Base-by-base conservation (phyloP, 2,888 invertebrate genomes). In the Electrophaes corylata region DNA sequence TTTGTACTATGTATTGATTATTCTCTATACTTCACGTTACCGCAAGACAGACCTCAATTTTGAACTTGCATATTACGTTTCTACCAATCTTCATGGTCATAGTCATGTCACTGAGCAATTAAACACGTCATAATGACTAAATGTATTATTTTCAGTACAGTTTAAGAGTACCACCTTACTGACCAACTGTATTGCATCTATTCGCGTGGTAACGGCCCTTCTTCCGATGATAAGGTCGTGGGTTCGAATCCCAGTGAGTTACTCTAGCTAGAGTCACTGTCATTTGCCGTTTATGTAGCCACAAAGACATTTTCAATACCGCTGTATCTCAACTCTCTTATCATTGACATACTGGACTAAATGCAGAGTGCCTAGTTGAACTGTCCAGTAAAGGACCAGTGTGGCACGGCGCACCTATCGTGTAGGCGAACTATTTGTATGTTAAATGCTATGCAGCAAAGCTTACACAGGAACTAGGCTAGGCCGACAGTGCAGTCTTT, bases 391-490 rank as follows among this genome's bases (percentile, higher is more conserved):
- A 37, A 16, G 8, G 16, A 16, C 16, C 10, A 16, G 37, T 37
- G 37, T 37, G 37, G 12, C 35, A 29, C 26, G 26, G 10, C 26
- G 26, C 5, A 29, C 10, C 1, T 2, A 10, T 10, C 26, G 26
- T 10, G 26, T 10, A 29, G 5, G 26, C 16, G 19, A 14, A 33
- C 14, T 37, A 37, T 37, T 19, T 37, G 4, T 35, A 33, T 35
- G 35, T 29, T 46, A 47, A 54, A 55, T 11, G 55, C 6, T 19
- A 23, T 47, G 41, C 47, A 48, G 41, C 33, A 26, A 16, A 35
- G 48, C 39, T 33, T 23, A 31, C 20, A 39, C 55, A 59, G 58
- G 54, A 54, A 46, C 54, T 59, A 46, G 53, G 58, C 58, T 49
- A 35, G 57, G 54, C 50, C 50, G 33, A 12, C 45, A 23, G 23